Base-by-base conservation (phyloP, 2,113 vertebrate species). In the Mobula birostris region DNA sequence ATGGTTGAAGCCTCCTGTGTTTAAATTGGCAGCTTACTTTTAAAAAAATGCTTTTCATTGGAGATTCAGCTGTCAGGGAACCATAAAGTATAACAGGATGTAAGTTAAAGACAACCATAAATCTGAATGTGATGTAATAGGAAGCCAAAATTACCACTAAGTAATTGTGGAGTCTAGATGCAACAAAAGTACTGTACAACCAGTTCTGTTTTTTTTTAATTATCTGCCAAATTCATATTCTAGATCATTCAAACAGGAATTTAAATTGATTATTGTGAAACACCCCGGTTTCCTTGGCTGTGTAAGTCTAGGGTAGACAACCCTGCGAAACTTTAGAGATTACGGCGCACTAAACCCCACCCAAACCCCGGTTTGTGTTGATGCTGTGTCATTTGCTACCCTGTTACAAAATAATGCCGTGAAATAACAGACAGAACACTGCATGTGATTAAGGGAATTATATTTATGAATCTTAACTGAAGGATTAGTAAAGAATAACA, bases 1-100 rank as follows among this genome's bases (percentile, higher is more conserved):
- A 66, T 90, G 61, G 61, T 66, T 68, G 61, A 11, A 32, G 61
- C 29, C 36, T 82, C 40, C 66, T 7, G 5, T 66, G 85, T 66
- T 68, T n/a, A 29, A 61, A 90, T 90, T 66, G 61, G 85, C 61
- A 90, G 19, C 61, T 66, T 1, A 7, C 61, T 90, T 61, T 63
- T 90, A 7, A 32, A 29, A 66, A 48, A 66, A 2, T 63, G 66
- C 61, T 32, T 68, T 90, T n/a, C 66, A 90, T 90, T 14, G 66
- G 85, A 90, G 27, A 66, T 2, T 90, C 85, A 90, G 85, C 61
- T 90, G 85, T 68, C 85, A 90, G 19, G 61, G 19, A 90, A 90
- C n/a, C n/a, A 24, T 17, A 66, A 90, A 90, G n/a, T n/a, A 8
- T 90, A 63, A 68, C 85, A 68, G 61, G 85, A 88, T 61, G 63